A percentile compares a stretch with the other conserved stretches of the same genome.
phyloP scores from a whole-genome alignment of 2,888 invertebrate genomes.

The Alloscopus bannaensis region DNA sequence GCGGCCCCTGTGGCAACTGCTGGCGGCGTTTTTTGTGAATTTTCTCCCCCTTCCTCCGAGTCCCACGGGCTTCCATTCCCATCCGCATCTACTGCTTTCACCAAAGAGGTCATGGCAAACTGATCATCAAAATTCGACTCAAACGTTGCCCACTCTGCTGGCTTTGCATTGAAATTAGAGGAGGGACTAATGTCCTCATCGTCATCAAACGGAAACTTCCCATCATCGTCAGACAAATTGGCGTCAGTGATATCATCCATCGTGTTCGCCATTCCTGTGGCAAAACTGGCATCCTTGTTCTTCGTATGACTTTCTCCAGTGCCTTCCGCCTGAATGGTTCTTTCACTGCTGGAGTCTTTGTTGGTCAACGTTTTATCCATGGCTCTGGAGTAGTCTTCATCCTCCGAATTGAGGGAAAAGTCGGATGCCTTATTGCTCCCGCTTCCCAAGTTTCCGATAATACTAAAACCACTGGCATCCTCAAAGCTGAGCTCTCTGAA shows the following conservation, averaged over 20 bases:
- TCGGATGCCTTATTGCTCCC: slow-evolving; percentile 73
- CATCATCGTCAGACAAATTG: slow-evolving; percentile 71
- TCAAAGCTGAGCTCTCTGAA: slow-evolving; percentile 89
- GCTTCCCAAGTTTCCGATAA: slow-evolving; percentile 49
- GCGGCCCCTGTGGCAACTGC: slow-evolving; percentile 7
- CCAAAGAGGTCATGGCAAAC: slow-evolving; percentile 65
- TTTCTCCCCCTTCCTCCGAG: slow-evolving; percentile 63
- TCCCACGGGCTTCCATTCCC: slow-evolving; percentile 69
- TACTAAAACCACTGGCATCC: slow-evolving; percentile 76
- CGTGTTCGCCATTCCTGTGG: slow-evolving; percentile 63
- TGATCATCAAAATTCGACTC: slow-evolving; percentile 72
- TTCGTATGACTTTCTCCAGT: slow-evolving; percentile 39
- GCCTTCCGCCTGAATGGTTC: slow-evolving; percentile 72
- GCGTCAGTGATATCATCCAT: slow-evolving; percentile 73
- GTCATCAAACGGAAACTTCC: slow-evolving; percentile 68
- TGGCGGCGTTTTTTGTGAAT: slow-evolving; percentile 46
- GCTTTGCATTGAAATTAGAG: slow-evolving; percentile 59
- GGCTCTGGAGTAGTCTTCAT: slow-evolving; percentile 64
- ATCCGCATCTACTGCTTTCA: slow-evolving; percentile 59
- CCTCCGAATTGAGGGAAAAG: slow-evolving; percentile 74
- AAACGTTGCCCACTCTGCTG: slow-evolving; percentile 73
- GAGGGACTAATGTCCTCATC: slow-evolving; percentile 67
- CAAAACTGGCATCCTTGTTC: slow-evolving; percentile 45
- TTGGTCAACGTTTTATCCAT: slow-evolving; percentile 65
- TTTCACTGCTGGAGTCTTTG: slow-evolving; percentile 70